Base-by-base conservation (phyloP, 1,140 invertebrate genomes). In the Ceratina calcarata region DNA sequence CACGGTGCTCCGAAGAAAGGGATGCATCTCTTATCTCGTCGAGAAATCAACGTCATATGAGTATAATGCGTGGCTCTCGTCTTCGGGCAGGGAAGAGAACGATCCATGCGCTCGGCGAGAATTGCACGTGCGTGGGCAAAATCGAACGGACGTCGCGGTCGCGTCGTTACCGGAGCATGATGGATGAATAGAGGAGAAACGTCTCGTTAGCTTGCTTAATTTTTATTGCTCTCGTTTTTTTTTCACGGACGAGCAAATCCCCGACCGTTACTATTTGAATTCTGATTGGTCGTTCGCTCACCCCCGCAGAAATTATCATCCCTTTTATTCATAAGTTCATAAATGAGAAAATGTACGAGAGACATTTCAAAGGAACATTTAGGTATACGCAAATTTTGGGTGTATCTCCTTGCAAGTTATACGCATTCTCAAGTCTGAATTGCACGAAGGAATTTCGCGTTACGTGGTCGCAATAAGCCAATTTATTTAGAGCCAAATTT, bases 1-100 rank as follows among this genome's bases (percentile, higher is more conserved):
- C 67, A 76, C 53, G 66, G 67, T 72, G 71, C 61, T 10, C 61
- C 55, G 66, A 79, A 82, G 83, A 82, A 85, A 85, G 58, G 80
- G 76, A 85, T 84, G 83, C 79, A 82, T 82, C 83, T 78, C 72
- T 76, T 85, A 86, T 86, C 80, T 86, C 51, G 80, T 61, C 71
- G 65, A 76, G 84, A 85, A 71, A 86, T 86, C 75, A 78, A 78
- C 70, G 73, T 77, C 65, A 58, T 57, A 37, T 8, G 13, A 20
- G 18, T 71, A 68, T 86, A 82, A 78, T 76, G 57, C 78, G 73
- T 68, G 61, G 74, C 79, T 78, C 78, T 85, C 78, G 65, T 84
- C 74, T 78, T 75, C 71, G 57, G 57, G 24, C 70, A 37, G 57
- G 18, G 24, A 16, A 24, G 22, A 37, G 13, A 45, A 45, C 64